Base-by-base conservation (phyloP, 2,113 vertebrate species). In the Acanthochromis polyacanthus region DNA sequence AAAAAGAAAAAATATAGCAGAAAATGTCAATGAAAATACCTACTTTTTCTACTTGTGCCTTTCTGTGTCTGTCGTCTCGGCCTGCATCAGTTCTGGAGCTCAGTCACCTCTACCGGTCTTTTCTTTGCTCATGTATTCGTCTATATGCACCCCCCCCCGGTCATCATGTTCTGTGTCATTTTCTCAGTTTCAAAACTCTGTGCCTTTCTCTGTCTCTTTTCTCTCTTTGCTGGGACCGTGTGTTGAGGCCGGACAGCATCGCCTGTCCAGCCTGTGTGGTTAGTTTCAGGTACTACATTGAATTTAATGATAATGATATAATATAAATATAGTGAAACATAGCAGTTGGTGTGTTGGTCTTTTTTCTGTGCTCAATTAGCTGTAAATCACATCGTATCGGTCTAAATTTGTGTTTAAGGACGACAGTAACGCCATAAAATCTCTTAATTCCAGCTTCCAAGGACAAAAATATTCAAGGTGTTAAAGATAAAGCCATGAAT, bases 261-360 rank as follows among this genome's bases (percentile, higher is more conserved):
- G 88, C 87, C 88, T 84, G 90, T 86, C 93, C 88, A 28, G 82
- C 88, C 80, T 72, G 86, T 94, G 93, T 95, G 91, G 92, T 94
- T 93, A 94, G 92, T 94, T 95, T 94, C 94, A 95, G 93, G 94
- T 95, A 94, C 94, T 93, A 94, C 90, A 89, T 92, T 91, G 88
- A 94, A 92, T 94, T 93, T 90, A 94, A 92, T 94, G 90, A 91
- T 88, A 85, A 91, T 89, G 91, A 94, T 93, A 93, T 94, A 94
- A 93, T 94, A 95, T 94, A 95, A 95, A 94, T 95, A 93, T 94
- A 93, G 93, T 94, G 92, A 94, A 94, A 93, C 88, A 84, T 76
- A 32, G 1, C 48, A 1, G 3, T 2, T 4, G 19, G 1, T 71
- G 40, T 71, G 30, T 83, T 71, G 4, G 36, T 66, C 4, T 53